Evolutionary conservation across 1,140 invertebrate species (phyloP), one percentile per base, ranked within the genome.

Genomic region (Drosophila oshimai): DNA sequence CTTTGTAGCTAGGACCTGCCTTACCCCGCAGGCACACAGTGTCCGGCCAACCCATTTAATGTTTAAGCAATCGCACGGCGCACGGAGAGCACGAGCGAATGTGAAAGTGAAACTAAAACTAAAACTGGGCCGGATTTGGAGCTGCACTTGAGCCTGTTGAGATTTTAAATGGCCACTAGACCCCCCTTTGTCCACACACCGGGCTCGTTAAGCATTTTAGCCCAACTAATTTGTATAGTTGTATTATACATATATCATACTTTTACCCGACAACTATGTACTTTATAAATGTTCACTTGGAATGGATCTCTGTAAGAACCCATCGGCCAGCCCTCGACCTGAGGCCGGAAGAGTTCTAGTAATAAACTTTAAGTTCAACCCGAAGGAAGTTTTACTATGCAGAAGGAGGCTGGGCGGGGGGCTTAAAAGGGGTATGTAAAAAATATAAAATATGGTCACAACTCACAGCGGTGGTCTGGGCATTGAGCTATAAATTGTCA

Each of bases 11-110:
- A 20, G 54, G 18, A 17, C 18, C 28, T 36, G 50, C 42, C 54
- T 47, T 33, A 39, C 54, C 68, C 68, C 68, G 50, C 65, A 69
- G 53, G 67, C 67, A 41, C 28, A 45, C 45, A 42, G 54, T 60
- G 47, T 68, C 68, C 39, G 68, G 68, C 53, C 68, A 72, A 61
- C 68, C 68, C 68, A 72, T 72, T 72, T 72, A 72, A 72, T 72
- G 68, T 72, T 72, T 50, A 47, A 39, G 61, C 41, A 64, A 64
- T 65, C 60, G 61, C 44, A 37, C 41, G 22, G 28, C 7, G 39
- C 17, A 4, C 46, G 12, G n/a, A 20, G 20, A 28, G 9, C 17
- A 9, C 44, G 46, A 29, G 33, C 36, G 61, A 60, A 62, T 44
- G 54, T 33, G 58, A 49, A 65, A 29, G 41, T 49, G 60, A 64